Evolutionary conservation across 2,888 invertebrate species (phyloP).

Genomic region (Drosophila stalkeri): DNA sequence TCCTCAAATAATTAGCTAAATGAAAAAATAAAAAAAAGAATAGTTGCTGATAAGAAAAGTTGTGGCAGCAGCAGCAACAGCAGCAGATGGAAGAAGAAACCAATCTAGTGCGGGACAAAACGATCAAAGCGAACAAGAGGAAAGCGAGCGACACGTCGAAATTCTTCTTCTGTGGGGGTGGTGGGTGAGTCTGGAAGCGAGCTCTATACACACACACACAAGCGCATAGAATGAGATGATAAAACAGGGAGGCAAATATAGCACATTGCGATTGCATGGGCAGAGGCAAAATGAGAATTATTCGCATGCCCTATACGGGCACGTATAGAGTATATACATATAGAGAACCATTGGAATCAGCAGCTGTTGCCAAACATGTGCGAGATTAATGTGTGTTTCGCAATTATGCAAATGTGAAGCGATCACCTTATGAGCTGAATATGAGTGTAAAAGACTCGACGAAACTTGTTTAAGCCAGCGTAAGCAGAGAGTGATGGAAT

Average conservation of each 20-base stretch:
- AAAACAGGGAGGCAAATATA: slow-evolving; percentile 40
- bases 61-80: background rate
- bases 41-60: slow-evolving; percentile 48
- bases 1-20: slow-evolving; percentile 70
- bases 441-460: slow-evolving; percentile 2
- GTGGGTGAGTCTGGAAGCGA: slow-evolving; percentile 48
- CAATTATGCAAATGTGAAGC: slow-evolving; percentile 63
- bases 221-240: slow-evolving; percentile 21
- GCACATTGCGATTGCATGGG: slow-evolving; percentile 22
- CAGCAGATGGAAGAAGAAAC: slow-evolving; percentile 15
- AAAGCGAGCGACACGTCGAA: slow-evolving; percentile 50
- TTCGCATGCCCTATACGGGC: slow-evolving; percentile 39
- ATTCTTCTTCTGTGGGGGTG: slow-evolving; percentile 13
- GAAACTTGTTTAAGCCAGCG: slow-evolving; percentile 28
- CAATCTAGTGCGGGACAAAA: slow-evolving; percentile 12
- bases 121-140: slow-evolving; percentile 24
- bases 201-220: slow-evolving; percentile 24
- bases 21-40: slow-evolving; percentile 37
- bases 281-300: slow-evolving; percentile 18
- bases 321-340: slow-evolving; percentile 28
- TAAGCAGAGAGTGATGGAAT: background rate
- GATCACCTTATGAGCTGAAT: slow-evolving; percentile 6
- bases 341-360: slow-evolving; percentile 21
- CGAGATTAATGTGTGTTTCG: slow-evolving; percentile 46
- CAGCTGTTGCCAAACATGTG: slow-evolving; percentile 44